A percentile compares a stretch with the other conserved stretches of the same genome.
These are phyloP conservation scores for Bolinopsis microptera DNA, from an alignment of 37 sponge, comb jelly and placozoan species.

Conservation along the genomic window DNA sequence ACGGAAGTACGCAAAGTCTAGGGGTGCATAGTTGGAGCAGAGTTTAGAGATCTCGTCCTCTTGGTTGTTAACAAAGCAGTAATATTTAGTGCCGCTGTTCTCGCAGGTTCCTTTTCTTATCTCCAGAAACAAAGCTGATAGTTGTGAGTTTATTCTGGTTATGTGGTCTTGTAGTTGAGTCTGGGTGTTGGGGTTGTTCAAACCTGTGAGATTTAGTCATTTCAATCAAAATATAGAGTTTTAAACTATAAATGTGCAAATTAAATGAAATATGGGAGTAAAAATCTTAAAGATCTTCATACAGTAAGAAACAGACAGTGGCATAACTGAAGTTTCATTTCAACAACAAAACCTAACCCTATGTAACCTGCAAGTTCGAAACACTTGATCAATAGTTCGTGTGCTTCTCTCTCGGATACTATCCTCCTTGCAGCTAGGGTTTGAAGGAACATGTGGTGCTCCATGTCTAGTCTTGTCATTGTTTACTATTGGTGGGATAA, in stretches of 20 bases:
- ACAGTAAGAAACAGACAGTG: too few species aligned
- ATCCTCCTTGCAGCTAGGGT: constrained; percentile 63
- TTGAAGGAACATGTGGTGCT: constrained; percentile 63
- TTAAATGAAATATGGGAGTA: too few species aligned
- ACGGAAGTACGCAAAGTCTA: constrained; percentile 47
- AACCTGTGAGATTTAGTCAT: too few species aligned
- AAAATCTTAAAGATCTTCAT: too few species aligned
- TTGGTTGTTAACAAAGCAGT: constrained; percentile 57
- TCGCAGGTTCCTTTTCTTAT: constrained; percentile 36
- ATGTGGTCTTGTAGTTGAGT: constrained; percentile 4
- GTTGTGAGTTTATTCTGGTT: constrained; percentile 10
- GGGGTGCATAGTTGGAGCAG: constrained; percentile 44
- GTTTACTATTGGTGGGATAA: neutral
- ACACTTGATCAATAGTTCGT: constrained; percentile 40
- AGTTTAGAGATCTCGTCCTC: constrained; percentile 59
- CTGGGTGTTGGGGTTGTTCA: too few species aligned
- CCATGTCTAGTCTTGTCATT: neutral
- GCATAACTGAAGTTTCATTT: too few species aligned
- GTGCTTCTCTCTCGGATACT: constrained; percentile 25
- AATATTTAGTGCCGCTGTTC: constrained; percentile 11
- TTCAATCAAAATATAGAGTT: too few species aligned
- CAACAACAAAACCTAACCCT: too few species aligned
- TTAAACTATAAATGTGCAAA: too few species aligned
- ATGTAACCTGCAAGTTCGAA: constrained; percentile 1
- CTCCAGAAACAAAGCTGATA: constrained; percentile 41